A percentile compares a stretch with the other conserved stretches of the same genome.
These are phyloP conservation scores for Crotalus helleri DNA, from an alignment of 2,113 vertebrate species.

Conservation along the genomic window DNA sequence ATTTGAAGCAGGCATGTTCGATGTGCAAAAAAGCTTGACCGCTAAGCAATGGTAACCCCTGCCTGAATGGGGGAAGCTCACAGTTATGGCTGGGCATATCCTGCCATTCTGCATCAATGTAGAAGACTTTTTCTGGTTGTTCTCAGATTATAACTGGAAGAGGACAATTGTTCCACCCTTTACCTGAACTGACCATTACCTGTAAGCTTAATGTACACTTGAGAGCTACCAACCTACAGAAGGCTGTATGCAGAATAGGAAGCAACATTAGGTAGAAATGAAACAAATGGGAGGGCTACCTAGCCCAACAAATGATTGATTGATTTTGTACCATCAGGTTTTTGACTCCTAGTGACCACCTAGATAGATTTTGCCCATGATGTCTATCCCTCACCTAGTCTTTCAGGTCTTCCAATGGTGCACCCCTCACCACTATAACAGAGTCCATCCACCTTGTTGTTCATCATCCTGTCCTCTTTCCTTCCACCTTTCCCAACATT, in stretches of 20 bases:
- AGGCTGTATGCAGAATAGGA: not conserved
- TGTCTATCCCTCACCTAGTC: not conserved
- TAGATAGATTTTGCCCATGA: not conserved
- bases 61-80: not conserved
- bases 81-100: no score
- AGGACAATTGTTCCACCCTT: not conserved
- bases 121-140: not conserved
- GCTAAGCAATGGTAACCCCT: not conserved
- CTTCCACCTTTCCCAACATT: not conserved
- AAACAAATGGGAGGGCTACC: not conserved
- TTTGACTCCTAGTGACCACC: not conserved
- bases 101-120: not conserved
- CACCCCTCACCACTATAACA: not conserved
- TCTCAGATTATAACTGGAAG: not conserved
- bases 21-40: not conserved
- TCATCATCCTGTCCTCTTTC: not conserved
- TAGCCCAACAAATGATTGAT: not conserved
- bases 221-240: not conserved
- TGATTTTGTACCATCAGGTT: not conserved
- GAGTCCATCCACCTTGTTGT: not conserved
- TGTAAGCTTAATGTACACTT: not conserved
- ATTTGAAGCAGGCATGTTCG: not conserved
- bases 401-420: not conserved
- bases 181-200: not conserved
- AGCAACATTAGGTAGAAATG: not conserved